Percentiles rank a stretch among this genome's conserved stretches.
These are phyloP conservation scores for Clistopyga incitator DNA, from an alignment of 2,888 invertebrate genomes.

Conservation along the genomic window DNA sequence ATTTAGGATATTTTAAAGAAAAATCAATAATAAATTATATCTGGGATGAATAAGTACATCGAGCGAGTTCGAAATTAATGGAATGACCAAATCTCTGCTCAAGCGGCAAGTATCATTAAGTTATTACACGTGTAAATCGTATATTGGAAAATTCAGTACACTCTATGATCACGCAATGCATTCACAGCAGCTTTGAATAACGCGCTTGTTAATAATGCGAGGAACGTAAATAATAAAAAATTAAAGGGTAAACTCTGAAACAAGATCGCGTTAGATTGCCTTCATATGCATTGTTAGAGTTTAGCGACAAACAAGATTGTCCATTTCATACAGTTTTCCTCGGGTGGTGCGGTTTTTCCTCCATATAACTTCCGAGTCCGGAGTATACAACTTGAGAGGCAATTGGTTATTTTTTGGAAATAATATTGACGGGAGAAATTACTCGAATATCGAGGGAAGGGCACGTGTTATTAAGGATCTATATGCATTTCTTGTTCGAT, in stretches of 20 bases:
- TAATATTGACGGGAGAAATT: constrained; percentile 23
- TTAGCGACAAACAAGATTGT: constrained; percentile 49
- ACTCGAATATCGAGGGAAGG: constrained; percentile 46
- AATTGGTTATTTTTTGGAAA: constrained; percentile 17
- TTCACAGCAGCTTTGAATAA: constrained; percentile 23
- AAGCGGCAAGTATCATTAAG: constrained; percentile 41
- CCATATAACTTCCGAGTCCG: constrained; percentile 33
- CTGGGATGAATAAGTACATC: neutral
- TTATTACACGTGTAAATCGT: constrained; percentile 32
- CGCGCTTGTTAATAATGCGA: constrained; percentile 52
- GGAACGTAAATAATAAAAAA: constrained; percentile 22
- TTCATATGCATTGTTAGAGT: constrained; percentile 20
- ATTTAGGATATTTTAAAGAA: constrained; percentile 6
- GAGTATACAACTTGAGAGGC: constrained; percentile 20
- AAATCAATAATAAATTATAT: neutral
- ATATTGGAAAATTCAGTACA: constrained; percentile 25
- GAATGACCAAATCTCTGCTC: constrained; percentile 39
- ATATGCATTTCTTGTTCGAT: too few species aligned
- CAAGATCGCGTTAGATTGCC: constrained; percentile 49
- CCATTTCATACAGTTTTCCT: constrained; percentile 58
- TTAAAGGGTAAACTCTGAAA: constrained; percentile 29
- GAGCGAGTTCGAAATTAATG: constrained; percentile 10
- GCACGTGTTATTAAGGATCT: too few species aligned
- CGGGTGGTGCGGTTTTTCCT: constrained; percentile 40
- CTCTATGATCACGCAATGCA: constrained; percentile 24